Evolutionary conservation across 2,797 vertebrate genomes (phyloP).

Genomic region (Rhinogobio ventralis): DNA sequence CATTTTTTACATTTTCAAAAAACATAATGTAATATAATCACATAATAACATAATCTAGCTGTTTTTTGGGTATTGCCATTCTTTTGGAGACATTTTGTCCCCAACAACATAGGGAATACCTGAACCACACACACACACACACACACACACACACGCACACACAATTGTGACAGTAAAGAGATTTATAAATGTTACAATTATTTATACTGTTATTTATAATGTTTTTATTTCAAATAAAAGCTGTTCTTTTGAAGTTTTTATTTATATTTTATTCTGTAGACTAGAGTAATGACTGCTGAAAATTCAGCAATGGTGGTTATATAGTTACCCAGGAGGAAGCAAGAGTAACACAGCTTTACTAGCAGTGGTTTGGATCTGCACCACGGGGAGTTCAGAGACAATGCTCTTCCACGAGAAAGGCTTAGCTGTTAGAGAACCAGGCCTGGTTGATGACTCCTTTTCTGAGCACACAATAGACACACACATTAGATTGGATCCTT

Average conservation of each 20-base stretch:
- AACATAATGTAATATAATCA: no score
- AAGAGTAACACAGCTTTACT: conserved; percentile 77
- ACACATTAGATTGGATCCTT: not conserved
- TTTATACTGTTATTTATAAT: not conserved
- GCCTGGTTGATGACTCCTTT: conserved; percentile 51
- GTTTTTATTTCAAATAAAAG: not conserved
- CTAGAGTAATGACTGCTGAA: not conserved
- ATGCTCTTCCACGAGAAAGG: conserved; percentile 78
- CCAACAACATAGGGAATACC: no score
- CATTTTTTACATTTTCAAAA: no score
- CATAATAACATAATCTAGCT: no score
- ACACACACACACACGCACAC: no score
- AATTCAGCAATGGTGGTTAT: not conserved
- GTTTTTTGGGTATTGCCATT: not conserved
- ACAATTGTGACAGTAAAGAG: not conserved
- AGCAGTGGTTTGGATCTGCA: conserved; percentile 77
- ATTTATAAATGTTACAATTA: not conserved
- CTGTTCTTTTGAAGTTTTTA: not conserved
- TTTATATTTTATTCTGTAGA: not conserved
- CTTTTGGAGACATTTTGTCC: not conserved
- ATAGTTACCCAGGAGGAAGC: conserved; percentile 79
- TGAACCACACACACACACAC: no score
- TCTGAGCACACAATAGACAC: conserved; percentile 41
- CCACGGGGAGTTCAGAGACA: conserved; percentile 65
- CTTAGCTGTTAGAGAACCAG: conserved; percentile 74